Base-by-base conservation (phyloP, 2,888 invertebrate genomes). In the Oscheius sp. region DNA sequence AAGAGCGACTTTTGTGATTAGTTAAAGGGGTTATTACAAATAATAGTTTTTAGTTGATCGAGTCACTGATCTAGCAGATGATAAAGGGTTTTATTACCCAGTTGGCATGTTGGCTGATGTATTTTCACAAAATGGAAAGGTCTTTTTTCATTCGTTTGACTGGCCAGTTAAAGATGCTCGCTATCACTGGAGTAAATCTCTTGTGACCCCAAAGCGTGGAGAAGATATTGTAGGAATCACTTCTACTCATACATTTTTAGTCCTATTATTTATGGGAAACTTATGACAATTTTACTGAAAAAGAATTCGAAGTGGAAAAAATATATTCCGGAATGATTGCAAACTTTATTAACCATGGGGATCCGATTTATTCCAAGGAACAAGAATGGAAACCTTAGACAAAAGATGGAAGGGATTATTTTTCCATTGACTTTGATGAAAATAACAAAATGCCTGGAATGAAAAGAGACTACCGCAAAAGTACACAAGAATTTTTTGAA, bases 321-420 rank as follows among this genome's bases (percentile, higher is more conserved):
- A 65, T 72, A 6, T 76, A 72, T 48, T 31, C 57, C 0, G 76
- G 76, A 67, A 37, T 76, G n/a, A 65, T 72, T 20, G 73, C 72
- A 2, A 61, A 72, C 61, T 76, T 76, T 53, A 46, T 74, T 10
- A 76, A 74, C 42, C 55, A 29, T 29, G 69, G 63, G 23, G 48
- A 72, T 58, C 76, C 76, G 12, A 23, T 33, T 0, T 65, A 70
- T 15, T n/a, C n/a, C n/a, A 46, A n/a, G 5, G 34, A 34, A 17
- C 55, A 55, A 17, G 20, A 66, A 27, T 74, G 73, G 76, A 10
- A 52, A 34, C 31, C n/a, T 17, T 76, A 69, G 39, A 45, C 48
- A 3, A 31, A 27, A n/a, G 50, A 68, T n/a, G 63, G 58, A 8
- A 48, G 63, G 25, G 69, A 73, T 6, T 69, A 72, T 31, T 75